Conservation (phyloP, 2,888 invertebrate genomes). For the Lissonota sp. region DNA sequence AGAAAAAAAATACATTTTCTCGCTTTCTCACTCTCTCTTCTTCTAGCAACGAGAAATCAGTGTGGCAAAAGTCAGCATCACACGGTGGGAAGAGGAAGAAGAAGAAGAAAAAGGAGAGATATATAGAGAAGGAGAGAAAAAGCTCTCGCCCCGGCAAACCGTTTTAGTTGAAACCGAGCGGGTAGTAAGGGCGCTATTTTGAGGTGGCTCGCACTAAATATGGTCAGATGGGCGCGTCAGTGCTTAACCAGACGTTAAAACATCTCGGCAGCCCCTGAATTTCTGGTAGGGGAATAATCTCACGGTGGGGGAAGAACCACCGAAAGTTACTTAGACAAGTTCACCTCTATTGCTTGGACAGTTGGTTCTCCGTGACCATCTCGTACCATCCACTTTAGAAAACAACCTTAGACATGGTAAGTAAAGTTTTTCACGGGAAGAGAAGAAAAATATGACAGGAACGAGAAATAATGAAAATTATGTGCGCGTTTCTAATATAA, state of each 20-base stretch:
- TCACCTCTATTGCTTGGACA: constrained; percentile 81
- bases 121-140: constrained; percentile 9
- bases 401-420: constrained; percentile 80
- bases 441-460: constrained; percentile 14
- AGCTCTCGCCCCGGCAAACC: constrained; percentile 73
- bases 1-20: no score
- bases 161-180: constrained; percentile 79
- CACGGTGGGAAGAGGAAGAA: constrained; percentile 10
- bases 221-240: constrained; percentile 82
- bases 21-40: no score
- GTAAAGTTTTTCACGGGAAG: constrained; percentile 65
- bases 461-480: background rate
- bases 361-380: constrained; percentile 83
- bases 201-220: constrained; percentile 83
- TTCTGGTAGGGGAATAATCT: background rate
- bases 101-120: constrained; percentile 9
- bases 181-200: constrained; percentile 80
- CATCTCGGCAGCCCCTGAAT: constrained; percentile 72
- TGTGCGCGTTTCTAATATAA: background rate
- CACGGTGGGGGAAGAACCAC: constrained; percentile 77
- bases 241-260: constrained; percentile 73
- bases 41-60: no score
- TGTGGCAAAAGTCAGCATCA: no score
- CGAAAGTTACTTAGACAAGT: constrained; percentile 83
- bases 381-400: constrained; percentile 78